Base-by-base conservation (phyloP, 1,140 invertebrate species). In the Drosophila subpulchrella region DNA sequence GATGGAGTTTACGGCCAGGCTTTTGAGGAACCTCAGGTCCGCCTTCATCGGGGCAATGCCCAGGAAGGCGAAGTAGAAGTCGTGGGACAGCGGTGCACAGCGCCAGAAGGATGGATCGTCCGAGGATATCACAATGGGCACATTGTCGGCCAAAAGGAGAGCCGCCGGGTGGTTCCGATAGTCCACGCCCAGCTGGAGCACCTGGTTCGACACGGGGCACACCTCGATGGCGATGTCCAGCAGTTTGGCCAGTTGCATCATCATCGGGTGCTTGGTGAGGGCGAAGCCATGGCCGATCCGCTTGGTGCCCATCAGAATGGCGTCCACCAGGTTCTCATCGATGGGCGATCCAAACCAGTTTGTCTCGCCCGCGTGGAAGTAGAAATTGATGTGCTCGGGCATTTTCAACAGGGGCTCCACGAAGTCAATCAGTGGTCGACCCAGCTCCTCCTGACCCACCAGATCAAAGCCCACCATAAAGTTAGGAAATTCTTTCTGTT, bases 361-460 rank as follows among this genome's bases (percentile, higher is more conserved):
- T 0, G 97, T 97, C 93, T 97, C 96, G 15, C 96, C 96, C 0
- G 96, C 95, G 82, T 97, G 96, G 75, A 97, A 97, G 83, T 96
- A 97, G 71, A 95, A 96, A 10, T 94, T 92, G 0, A 97, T 92
- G 3, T 94, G 79, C 1, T 72, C 75, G 42, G 91, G 93, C 58
- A 93, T 89, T 10, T 91, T 89, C 0, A 96, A 72, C 17, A 96
- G 89, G 15, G 93, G 89, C 11, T 93, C 85, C 0, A 95, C 62
- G 82, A 96, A 96, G 5, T 94, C 93, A 10, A 93, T 92, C 2
- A 96, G 91, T 0, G 96, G 94, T 44, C 90, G 75, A 0, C 95
- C 95, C n/a, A 79, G 42, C 81, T 96, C 96, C 93, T 97, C 96
- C 71, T 95, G 95, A 4, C 95, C 96, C 0, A 96, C 95, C 44